Percentiles rank a stretch among this genome's conserved stretches.
phyloP scores from a whole-genome alignment of 2,888 invertebrate genomes.

The Caenorhabditis wallacei region DNA sequence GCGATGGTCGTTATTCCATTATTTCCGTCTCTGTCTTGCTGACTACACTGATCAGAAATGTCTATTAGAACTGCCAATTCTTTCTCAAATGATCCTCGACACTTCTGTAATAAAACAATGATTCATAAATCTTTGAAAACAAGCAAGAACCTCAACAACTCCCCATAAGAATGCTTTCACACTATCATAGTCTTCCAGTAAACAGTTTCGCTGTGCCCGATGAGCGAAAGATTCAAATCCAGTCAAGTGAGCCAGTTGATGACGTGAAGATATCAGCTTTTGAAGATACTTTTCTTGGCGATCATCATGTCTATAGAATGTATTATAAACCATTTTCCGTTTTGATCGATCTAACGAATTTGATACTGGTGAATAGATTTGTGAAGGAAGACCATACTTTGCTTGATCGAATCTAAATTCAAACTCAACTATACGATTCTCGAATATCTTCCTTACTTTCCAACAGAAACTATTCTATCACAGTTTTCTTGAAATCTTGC shows the following conservation, averaged over 20 bases:
- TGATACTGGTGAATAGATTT: constrained; percentile 68
- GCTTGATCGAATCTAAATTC: constrained; percentile 66
- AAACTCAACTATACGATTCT: neutral
- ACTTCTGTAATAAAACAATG: constrained; percentile 46
- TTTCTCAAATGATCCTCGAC: constrained; percentile 71
- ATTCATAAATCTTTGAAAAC: neutral
- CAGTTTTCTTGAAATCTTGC: constrained; percentile 75
- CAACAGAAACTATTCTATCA: constrained; percentile 67
- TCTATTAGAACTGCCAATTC: constrained; percentile 76
- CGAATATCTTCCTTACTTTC: constrained; percentile 38
- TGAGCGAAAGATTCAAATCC: constrained; percentile 94
- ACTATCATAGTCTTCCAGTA: constrained; percentile 84
- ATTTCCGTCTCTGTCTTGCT: constrained; percentile 21
- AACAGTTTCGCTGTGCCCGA: constrained; percentile 92
- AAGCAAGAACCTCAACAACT: constrained; percentile 72
- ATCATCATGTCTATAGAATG: constrained; percentile 75
- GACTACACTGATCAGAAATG: constrained; percentile 67
- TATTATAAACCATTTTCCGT: constrained; percentile 72
- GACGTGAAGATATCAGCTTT: constrained; percentile 88
- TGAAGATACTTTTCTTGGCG: constrained; percentile 61
- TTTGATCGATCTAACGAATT: constrained; percentile 70
- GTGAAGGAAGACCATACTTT: constrained; percentile 62
- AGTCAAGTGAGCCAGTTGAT: constrained; percentile 91
- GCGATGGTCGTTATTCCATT: constrained; percentile 26
- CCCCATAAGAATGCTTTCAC: constrained; percentile 77